A percentile compares a stretch with the other conserved stretches of the same genome.
These are phyloP conservation scores for Brachypteracias leptosomus DNA, from an alignment of 2,113 vertebrate genomes.

Conservation along the genomic window DNA sequence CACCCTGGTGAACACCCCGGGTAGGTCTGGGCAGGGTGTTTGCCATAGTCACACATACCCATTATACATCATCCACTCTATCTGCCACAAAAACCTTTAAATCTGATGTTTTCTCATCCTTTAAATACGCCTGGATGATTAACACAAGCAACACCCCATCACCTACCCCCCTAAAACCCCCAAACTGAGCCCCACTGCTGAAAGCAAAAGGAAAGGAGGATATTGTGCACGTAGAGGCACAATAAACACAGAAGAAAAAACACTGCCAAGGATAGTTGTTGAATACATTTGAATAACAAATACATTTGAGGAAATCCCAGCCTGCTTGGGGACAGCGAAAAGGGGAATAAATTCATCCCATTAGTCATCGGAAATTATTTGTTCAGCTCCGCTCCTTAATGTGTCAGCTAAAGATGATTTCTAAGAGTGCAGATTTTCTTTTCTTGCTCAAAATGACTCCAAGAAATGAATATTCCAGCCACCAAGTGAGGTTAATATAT, in stretches of 20 bases:
- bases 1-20: no score
- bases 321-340: slow-evolving; percentile 36
- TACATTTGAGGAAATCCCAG: slow-evolving; percentile 57
- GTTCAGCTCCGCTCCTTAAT: slow-evolving; percentile 44
- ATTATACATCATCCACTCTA: rapidly evolving
- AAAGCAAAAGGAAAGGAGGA: background rate
- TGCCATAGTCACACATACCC: rapidly evolving
- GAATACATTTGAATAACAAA: slow-evolving; percentile 67
- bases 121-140: background rate
- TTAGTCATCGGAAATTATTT: slow-evolving; percentile 58
- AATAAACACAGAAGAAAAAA: slow-evolving; percentile 14
- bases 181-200: background rate
- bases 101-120: background rate
- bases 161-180: background rate
- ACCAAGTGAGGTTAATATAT: slow-evolving; percentile 67
- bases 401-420: slow-evolving; percentile 64
- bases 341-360: slow-evolving; percentile 52
- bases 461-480: slow-evolving; percentile 67
- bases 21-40: background rate
- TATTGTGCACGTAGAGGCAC: background rate
- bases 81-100: background rate
- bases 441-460: slow-evolving; percentile 54
- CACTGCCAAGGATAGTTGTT: slow-evolving; percentile 13
- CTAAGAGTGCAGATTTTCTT: slow-evolving; percentile 53
- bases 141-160: background rate